Evolutionary conservation across 2,113 vertebrate genomes (phyloP).

Genomic region (Ptychochromis oligacanthus): DNA sequence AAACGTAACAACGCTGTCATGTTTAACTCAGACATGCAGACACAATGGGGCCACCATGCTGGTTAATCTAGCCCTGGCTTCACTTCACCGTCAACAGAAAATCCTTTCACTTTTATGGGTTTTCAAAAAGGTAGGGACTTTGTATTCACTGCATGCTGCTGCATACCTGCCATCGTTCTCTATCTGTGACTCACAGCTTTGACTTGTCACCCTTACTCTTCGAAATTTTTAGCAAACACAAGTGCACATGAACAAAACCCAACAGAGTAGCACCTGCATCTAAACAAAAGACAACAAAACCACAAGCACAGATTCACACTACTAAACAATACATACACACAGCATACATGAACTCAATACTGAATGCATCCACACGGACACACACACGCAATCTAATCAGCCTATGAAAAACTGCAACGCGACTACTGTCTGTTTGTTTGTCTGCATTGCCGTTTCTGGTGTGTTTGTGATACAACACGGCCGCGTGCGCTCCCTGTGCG

Average conservation of each 20-base stretch:
- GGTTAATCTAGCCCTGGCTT: constrained; percentile 1
- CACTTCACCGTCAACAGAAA: background rate
- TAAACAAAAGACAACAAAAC: background rate
- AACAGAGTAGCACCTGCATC: background rate
- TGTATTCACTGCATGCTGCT: constrained; percentile 10
- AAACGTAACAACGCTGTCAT: background rate
- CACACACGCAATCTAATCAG: constrained; percentile 29
- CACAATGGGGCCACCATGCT: background rate
- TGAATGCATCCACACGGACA: background rate
- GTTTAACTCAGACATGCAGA: background rate
- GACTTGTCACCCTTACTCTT: constrained; percentile 20
- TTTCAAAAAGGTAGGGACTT: background rate
- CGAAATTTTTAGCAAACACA: constrained; percentile 7
- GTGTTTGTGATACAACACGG: constrained; percentile 56
- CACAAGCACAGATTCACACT: background rate
- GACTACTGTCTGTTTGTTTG: constrained; percentile 44
- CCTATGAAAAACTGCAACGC: constrained; percentile 11
- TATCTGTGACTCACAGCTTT: constrained; percentile 6
- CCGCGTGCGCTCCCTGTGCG: background rate
- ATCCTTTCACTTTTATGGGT: background rate
- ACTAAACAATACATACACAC: background rate
- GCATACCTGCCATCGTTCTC: constrained; percentile 1
- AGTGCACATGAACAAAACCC: background rate
- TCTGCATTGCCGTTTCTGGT: constrained; percentile 7
- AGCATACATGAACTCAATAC: background rate